Evolutionary conservation across 2,797 vertebrate genomes (phyloP).

Genomic region (Ptychadena robeensis): DNA sequence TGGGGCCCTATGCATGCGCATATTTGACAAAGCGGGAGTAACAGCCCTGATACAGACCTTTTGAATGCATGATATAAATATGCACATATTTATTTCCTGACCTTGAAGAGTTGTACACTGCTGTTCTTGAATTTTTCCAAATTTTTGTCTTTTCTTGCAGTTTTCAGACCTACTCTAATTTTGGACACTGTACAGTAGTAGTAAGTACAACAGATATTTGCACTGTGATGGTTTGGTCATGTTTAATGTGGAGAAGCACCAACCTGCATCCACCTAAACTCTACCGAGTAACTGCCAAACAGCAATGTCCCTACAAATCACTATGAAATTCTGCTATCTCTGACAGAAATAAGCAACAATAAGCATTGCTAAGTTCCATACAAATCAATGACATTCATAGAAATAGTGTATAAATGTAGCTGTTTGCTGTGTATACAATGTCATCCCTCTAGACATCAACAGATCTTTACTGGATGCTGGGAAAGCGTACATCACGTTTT

Average conservation of each 20-base stretch:
- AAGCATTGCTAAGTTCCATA: background rate
- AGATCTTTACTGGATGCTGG: background rate
- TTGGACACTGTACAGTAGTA: background rate
- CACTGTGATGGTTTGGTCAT: background rate
- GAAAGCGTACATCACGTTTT: no score
- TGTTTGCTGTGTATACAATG: background rate
- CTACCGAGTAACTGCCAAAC: background rate
- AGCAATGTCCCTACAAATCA: background rate
- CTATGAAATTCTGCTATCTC: background rate
- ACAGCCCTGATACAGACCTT: no score
- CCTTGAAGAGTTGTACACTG: no score
- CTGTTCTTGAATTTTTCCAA: no score
- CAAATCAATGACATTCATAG: no score
- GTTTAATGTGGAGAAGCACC: background rate
- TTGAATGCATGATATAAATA: no score
- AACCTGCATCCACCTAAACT: background rate
- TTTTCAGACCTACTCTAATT: background rate
- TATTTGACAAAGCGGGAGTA: no score
- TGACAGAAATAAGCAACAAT: background rate
- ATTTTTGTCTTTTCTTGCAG: background rate
- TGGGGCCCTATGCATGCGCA: no score
- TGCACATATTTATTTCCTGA: no score
- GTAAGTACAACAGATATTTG: background rate
- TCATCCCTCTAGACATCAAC: background rate
- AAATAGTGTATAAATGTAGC: background rate